Evolutionary conservation across 2,888 invertebrate genomes (phyloP).

Genomic region (Cabera pusaria): DNA sequence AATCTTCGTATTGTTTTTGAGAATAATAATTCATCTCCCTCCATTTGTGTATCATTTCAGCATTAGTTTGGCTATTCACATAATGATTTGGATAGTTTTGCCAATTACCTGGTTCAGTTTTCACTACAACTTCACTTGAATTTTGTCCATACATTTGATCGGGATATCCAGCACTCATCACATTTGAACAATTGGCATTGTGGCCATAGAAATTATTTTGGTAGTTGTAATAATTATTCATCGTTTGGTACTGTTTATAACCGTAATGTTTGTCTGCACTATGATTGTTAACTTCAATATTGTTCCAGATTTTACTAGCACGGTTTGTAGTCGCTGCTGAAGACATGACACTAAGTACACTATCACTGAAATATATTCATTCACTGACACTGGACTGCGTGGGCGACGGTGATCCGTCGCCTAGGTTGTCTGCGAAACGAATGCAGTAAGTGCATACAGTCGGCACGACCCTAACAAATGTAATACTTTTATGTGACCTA

Average conservation of each 20-base stretch:
- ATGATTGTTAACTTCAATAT: conserved; percentile 56
- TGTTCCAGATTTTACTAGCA: conserved; percentile 73
- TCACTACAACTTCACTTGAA: conserved; percentile 48
- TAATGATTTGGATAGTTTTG: conserved; percentile 56
- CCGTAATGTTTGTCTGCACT: conserved; percentile 55
- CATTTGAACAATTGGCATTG: conserved; percentile 53
- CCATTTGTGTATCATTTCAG: conserved; percentile 66
- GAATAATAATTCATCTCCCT: conserved; percentile 62
- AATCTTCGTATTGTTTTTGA: conserved; percentile 55
- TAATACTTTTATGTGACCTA: conserved; percentile 82
- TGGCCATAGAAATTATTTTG: conserved; percentile 56
- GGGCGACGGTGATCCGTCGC: conserved; percentile 62
- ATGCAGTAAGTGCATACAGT: conserved; percentile 72
- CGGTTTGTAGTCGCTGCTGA: conserved; percentile 63
- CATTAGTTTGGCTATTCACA: conserved; percentile 46
- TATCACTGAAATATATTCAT: conserved; percentile 46
- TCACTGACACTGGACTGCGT: conserved; percentile 60
- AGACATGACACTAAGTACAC: conserved; percentile 55
- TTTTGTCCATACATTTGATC: conserved; percentile 47
- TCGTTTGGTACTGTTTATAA: conserved; percentile 54
- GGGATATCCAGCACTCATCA: conserved; percentile 42
- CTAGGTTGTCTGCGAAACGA: conserved; percentile 75
- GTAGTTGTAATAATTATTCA: conserved; percentile 53
- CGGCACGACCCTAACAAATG: conserved; percentile 78
- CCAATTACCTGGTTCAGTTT: conserved; percentile 63